Evolutionary conservation across 2,888 invertebrate species (phyloP).

Genomic region (Acronicta alni): DNA sequence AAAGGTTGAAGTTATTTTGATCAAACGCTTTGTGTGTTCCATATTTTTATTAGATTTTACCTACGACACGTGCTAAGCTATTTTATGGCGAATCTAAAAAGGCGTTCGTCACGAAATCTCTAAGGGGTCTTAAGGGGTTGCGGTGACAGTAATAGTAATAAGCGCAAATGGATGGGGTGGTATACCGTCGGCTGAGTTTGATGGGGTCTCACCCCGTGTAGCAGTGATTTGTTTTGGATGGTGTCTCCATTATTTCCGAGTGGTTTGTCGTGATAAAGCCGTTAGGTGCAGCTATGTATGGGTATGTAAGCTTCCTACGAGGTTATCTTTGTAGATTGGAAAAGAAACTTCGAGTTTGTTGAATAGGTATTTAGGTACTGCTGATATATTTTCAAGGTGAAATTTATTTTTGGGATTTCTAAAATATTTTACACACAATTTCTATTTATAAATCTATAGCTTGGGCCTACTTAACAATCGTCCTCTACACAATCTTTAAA

Average conservation of each 20-base stretch:
- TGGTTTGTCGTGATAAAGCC: constrained; percentile 54
- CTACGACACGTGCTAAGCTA: constrained; percentile 25
- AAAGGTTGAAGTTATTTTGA: constrained; percentile 30
- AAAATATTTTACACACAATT: no score
- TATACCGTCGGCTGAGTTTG: constrained; percentile 41
- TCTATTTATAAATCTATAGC: no score
- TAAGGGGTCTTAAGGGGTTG: constrained; percentile 69
- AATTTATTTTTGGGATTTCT: background rate
- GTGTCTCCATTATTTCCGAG: constrained; percentile 51
- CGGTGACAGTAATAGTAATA: constrained; percentile 74
- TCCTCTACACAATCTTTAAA: no score
- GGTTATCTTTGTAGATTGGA: constrained; percentile 18
- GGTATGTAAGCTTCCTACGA: constrained; percentile 12
- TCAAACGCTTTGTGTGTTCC: constrained; percentile 39
- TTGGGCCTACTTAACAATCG: no score
- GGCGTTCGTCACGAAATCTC: constrained; percentile 60
- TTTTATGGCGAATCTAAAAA: constrained; percentile 14
- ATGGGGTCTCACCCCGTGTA: constrained; percentile 35
- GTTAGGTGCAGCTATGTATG: constrained; percentile 46
- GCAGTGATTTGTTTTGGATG: constrained; percentile 56
- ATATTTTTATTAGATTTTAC: constrained; percentile 48
- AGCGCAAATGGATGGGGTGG: constrained; percentile 69
- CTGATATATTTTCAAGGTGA: no score
- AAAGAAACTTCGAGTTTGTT: constrained; percentile 8
- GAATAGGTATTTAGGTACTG: no score